A percentile compares a stretch with the other conserved stretches of the same genome.
Evolutionary conservation across 2,797 vertebrate species (phyloP).

Genomic region (Discoglossus pictus): DNA sequence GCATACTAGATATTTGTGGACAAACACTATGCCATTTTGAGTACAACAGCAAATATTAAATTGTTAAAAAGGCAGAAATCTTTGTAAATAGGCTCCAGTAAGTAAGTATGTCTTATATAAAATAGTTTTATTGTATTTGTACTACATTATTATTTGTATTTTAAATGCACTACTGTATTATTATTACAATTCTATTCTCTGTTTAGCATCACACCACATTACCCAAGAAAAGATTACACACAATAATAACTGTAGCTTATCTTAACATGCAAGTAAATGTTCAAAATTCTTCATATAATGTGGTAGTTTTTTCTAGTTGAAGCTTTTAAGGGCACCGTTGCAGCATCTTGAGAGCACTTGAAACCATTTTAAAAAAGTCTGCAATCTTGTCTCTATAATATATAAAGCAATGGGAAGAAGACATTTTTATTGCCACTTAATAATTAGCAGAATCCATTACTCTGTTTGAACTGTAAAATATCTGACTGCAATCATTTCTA

Average conservation of each 20-base stretch:
- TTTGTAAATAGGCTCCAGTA: no score
- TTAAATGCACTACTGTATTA: no score
- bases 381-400: constrained; percentile 51
- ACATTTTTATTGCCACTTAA: constrained; percentile 59
- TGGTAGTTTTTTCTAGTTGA: constrained; percentile 67
- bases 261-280: constrained; percentile 69
- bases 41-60: no score
- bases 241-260: constrained; percentile 58
- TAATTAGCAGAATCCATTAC: constrained; percentile 70
- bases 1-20: no score
- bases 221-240: no score
- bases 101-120: no score
- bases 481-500: constrained; percentile 69
- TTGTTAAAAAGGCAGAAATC: no score
- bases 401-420: constrained; percentile 46
- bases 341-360: constrained; percentile 53
- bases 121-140: no score
- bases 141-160: no score
- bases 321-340: constrained; percentile 59
- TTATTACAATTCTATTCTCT: no score
- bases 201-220: no score
- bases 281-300: constrained; percentile 63
- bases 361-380: constrained; percentile 50
- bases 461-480: constrained; percentile 59
- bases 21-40: no score